Conservation (phyloP, 2,797 vertebrate genomes). For the Sebastes ruberrimus region DNA sequence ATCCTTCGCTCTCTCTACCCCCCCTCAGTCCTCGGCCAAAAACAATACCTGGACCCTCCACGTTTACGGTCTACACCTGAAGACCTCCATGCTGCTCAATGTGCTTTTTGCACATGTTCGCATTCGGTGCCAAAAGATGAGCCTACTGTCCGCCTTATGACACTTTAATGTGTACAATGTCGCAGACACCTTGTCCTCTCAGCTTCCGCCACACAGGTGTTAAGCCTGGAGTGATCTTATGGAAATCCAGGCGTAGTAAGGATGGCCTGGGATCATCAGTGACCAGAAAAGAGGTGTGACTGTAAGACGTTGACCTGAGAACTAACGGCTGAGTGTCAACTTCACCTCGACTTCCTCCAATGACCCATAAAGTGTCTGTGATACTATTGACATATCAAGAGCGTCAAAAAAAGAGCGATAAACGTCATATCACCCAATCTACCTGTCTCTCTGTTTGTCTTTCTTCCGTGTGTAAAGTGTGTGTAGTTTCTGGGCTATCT, state of each 20-base stretch:
- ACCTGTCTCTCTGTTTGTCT: neutral
- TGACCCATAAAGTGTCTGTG: constrained; percentile 9
- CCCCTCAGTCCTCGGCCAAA: constrained; percentile 23
- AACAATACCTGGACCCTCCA: constrained; percentile 37
- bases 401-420: neutral
- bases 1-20: constrained; percentile 17
- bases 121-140: neutral
- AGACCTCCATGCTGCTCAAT: neutral
- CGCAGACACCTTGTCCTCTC: constrained; percentile 19
- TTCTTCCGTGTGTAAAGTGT: neutral
- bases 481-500: constrained; percentile 78
- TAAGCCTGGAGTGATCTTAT: constrained; percentile 56
- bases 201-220: constrained; percentile 55
- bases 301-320: neutral
- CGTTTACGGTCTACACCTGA: neutral
- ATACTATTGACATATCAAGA: neutral
- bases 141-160: neutral
- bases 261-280: constrained; percentile 65
- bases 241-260: constrained; percentile 55
- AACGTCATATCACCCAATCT: neutral
- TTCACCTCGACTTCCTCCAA: constrained; percentile 4
- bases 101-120: neutral
- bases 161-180: neutral
- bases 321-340: neutral
- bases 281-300: constrained; percentile 32